These are phyloP conservation scores for Coracias cyanogaster DNA, from an alignment of 2,797 vertebrate species.

Conservation along the genomic window DNA sequence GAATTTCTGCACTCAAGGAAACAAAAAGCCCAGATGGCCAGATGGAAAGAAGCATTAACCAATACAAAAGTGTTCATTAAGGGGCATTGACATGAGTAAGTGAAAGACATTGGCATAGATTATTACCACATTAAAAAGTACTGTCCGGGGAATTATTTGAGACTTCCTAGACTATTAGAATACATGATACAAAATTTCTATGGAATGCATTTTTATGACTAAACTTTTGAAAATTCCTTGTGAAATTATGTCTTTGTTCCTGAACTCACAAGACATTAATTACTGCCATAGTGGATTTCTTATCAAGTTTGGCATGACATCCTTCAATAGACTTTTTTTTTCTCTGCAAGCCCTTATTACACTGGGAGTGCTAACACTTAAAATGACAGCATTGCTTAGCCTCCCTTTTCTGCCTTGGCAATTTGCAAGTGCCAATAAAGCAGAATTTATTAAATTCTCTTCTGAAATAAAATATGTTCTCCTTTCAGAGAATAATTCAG, in stretches of 20 bases:
- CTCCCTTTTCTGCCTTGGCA: neutral
- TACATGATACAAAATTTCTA: neutral
- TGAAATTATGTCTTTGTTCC: neutral
- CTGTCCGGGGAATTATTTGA: neutral
- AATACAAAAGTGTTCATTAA: neutral
- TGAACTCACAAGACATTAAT: constrained; percentile 2
- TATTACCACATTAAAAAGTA: neutral
- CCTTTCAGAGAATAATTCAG: constrained; percentile 39
- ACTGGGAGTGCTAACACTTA: neutral
- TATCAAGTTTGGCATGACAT: neutral
- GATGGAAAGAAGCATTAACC: neutral
- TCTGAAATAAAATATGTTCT: neutral
- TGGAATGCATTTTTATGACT: neutral
- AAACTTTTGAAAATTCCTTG: neutral
- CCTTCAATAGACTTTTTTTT: neutral
- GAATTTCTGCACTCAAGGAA: neutral
- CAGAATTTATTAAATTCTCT: constrained; percentile 6
- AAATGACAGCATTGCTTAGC: constrained; percentile 23
- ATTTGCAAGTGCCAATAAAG: constrained; percentile 1
- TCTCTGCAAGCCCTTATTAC: neutral
- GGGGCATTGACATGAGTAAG: neutral
- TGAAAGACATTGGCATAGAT: neutral
- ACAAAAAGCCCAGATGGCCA: neutral
- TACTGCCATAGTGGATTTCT: neutral
- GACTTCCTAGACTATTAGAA: neutral